phyloP scores from a whole-genome alignment of 2,113 vertebrate species.

The Nibea albiflora region DNA sequence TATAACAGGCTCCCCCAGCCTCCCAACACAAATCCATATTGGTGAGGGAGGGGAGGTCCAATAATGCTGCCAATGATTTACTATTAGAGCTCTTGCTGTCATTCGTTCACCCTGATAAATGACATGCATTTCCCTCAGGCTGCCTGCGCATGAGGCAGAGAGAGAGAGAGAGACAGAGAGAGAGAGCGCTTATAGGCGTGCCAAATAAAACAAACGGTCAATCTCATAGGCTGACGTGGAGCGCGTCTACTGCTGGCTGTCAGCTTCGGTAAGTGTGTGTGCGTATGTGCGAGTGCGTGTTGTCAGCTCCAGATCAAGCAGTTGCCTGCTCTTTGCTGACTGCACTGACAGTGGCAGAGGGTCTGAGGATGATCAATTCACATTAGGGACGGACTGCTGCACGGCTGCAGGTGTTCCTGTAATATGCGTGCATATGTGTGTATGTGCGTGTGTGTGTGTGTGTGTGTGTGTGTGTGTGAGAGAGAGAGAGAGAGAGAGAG shows the following conservation, averaged over 20 bases:
- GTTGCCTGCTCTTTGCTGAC: slow-evolving; percentile 30
- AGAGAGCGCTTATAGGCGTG: slow-evolving; percentile 23
- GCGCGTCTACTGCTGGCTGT: slow-evolving; percentile 18
- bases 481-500: too few species aligned
- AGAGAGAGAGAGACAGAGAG: neutral
- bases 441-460: neutral
- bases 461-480: neutral
- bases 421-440: neutral
- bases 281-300: slow-evolving; percentile 17
- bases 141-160: slow-evolving; percentile 47
- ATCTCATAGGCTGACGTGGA: slow-evolving; percentile 29
- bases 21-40: slow-evolving; percentile 72
- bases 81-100: slow-evolving; percentile 70
- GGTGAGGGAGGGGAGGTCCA: slow-evolving; percentile 60
- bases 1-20: slow-evolving; percentile 57
- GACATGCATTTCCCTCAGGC: slow-evolving; percentile 49
- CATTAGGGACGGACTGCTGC: slow-evolving; percentile 46
- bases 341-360: slow-evolving; percentile 20
- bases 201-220: slow-evolving; percentile 59
- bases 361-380: slow-evolving; percentile 55
- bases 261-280: slow-evolving; percentile 2
- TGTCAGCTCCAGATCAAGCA: slow-evolving; percentile 47
- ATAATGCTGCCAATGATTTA: slow-evolving; percentile 78
- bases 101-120: slow-evolving; percentile 72
- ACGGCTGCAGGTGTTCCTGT: slow-evolving; percentile 58